These are phyloP conservation scores for Apotomis betuletana DNA, from an alignment of 2,888 invertebrate genomes.

Conservation along the genomic window DNA sequence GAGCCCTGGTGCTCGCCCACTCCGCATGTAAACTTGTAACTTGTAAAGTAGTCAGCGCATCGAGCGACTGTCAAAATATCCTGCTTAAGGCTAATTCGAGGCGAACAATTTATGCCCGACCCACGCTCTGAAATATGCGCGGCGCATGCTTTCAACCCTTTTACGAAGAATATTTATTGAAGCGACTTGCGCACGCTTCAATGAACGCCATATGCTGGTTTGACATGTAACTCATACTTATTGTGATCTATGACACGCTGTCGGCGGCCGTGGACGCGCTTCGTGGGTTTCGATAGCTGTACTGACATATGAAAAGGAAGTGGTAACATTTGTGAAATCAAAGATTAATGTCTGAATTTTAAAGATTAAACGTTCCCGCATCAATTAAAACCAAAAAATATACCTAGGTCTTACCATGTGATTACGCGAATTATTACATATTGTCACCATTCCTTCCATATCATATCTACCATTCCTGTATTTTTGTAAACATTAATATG, in stretches of 20 bases:
- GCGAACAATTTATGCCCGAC: slow-evolving; percentile 74
- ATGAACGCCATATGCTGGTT: slow-evolving; percentile 64
- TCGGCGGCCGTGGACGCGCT: slow-evolving; percentile 58
- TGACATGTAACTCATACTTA: slow-evolving; percentile 70
- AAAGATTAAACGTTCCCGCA: too few species aligned
- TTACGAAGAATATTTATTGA: slow-evolving; percentile 78
- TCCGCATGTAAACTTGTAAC: slow-evolving; percentile 55
- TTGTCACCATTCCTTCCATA: too few species aligned
- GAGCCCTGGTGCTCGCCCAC: slow-evolving; percentile 36
- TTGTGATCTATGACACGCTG: slow-evolving; percentile 69
- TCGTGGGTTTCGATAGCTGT: slow-evolving; percentile 50
- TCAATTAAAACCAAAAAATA: too few species aligned
- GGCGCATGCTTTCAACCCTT: slow-evolving; percentile 75
- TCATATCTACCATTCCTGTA: too few species aligned
- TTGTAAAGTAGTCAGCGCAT: slow-evolving; percentile 56
- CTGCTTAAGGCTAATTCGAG: slow-evolving; percentile 75
- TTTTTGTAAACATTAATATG: too few species aligned
- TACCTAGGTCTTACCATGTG: too few species aligned
- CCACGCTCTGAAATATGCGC: slow-evolving; percentile 74
- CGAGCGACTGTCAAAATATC: slow-evolving; percentile 73
- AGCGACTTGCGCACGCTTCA: slow-evolving; percentile 68
- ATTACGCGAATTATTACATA: too few species aligned
- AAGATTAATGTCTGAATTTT: too few species aligned
- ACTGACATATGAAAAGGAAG: too few species aligned
- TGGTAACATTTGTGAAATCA: too few species aligned